Base-by-base conservation (phyloP, 2,797 vertebrate species). In the Leuciscus waleckii region DNA sequence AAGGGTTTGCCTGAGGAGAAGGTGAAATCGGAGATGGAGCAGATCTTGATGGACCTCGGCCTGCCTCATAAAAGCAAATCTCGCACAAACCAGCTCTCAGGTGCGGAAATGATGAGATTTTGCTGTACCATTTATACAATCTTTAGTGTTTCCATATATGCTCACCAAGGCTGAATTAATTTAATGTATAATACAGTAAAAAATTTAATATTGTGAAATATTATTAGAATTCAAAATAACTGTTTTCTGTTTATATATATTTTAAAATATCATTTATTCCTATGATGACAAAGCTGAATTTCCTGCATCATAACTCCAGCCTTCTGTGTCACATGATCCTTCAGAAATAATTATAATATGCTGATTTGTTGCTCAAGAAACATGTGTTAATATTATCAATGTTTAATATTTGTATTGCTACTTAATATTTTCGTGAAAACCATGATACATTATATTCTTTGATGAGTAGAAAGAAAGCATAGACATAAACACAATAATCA, bases 1-100 rank as follows among this genome's bases (percentile, higher is more conserved):
- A 99, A 99, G 90, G 98, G 98, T 4, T 95, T 99, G 32, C 88
- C 97, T 0, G 95, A 97, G 89, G 97, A 98, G 82, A 94, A 96
- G 13, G 98, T 99, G 89, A 97, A 97, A 89, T 91, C 96, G 0
- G 98, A 99, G 91, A 96, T 99, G 97, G 96, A 98, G 71, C 98
- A 99, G 90, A 99, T 99, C 83, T 95, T 97, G 43, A 90, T 92
- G n/a, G 98, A 99, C 79, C 96, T 98, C 0, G 98, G 98, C 37
- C 92, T 99, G 88, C 98, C 97, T 9, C 96, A 97, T 91, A 99
- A 99, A 91, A 93, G 98, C 87, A 93, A 95, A 82, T 95, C 96
- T 14, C 97, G 96, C 90, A 97, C 97, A 46, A 98, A 85, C 91
- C 96, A 97, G 63, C 95, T 99, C 56, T 99, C 98, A 1, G 98